These are phyloP conservation scores for Dicyrtomina minuta DNA, from an alignment of 2,888 invertebrate genomes.

Conservation along the genomic window DNA sequence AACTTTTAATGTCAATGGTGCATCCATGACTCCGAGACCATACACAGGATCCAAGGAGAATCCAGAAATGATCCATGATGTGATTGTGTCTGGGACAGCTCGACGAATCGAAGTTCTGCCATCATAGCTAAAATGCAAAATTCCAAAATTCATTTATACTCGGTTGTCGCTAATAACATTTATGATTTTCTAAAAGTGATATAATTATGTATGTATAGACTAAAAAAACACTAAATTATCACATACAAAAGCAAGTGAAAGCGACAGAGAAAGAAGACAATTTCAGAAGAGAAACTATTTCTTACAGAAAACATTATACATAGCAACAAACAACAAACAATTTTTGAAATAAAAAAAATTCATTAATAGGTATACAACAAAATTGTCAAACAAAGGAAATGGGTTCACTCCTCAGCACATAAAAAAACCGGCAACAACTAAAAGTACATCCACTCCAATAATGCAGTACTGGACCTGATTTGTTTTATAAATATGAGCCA, in stretches of 20 bases:
- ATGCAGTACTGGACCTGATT: not conserved
- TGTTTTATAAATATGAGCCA: no score
- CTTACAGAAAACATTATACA: not conserved
- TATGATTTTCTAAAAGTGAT: no score
- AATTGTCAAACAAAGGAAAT: no score
- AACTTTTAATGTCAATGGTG: slow-evolving; percentile 65
- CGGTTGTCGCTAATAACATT: not conserved
- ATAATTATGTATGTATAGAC: no score
- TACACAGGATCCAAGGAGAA: slow-evolving; percentile 74
- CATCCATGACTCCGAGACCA: slow-evolving; percentile 74
- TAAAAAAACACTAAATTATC: no score
- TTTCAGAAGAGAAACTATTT: not conserved
- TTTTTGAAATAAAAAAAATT: not conserved
- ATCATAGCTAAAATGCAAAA: slow-evolving; percentile 56
- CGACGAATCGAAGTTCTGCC: slow-evolving; percentile 62
- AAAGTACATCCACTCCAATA: no score
- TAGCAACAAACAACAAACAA: slow-evolving; percentile 2
- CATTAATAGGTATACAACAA: no score
- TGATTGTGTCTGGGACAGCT: slow-evolving; percentile 77
- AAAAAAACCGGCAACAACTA: no score
- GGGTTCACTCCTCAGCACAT: no score
- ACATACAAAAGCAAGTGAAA: no score
- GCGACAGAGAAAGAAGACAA: not conserved
- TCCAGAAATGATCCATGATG: slow-evolving; percentile 80
- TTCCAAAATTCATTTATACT: not conserved